These are phyloP conservation scores for Paratrypauchen microcephalus DNA, from an alignment of 2,797 vertebrate genomes.

Conservation along the genomic window DNA sequence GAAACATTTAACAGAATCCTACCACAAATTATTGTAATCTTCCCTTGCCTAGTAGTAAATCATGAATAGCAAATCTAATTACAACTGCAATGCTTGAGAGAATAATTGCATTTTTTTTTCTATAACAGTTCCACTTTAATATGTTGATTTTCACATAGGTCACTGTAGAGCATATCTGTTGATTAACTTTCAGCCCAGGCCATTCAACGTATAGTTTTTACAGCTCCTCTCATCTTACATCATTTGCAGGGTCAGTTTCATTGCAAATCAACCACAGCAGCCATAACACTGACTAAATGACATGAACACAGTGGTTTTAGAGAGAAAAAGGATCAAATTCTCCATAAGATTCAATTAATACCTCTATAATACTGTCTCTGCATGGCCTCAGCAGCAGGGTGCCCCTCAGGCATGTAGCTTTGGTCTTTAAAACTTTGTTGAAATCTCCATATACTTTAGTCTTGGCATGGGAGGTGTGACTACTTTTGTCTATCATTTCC, in stretches of 20 bases:
- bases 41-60: no score
- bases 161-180: not conserved
- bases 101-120: no score
- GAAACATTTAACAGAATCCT: no score
- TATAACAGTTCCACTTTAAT: no score
- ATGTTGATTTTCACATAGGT: not conserved
- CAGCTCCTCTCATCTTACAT: conserved; percentile 23
- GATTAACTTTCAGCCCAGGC: not conserved
- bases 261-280: conserved; percentile 19
- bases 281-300: conserved; percentile 24
- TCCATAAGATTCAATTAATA: conserved; percentile 33
- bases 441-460: conserved; percentile 44
- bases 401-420: conserved; percentile 11
- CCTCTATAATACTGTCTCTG: conserved; percentile 28
- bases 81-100: no score
- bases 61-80: no score
- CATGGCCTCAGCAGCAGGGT: conserved; percentile 24
- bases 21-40: no score
- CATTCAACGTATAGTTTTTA: conserved; percentile 8
- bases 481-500: no score
- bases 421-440: conserved; percentile 25
- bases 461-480: no score
- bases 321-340: conserved; percentile 20
- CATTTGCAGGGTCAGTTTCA: conserved; percentile 18
- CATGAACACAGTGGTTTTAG: conserved; percentile 12